Base-by-base conservation (phyloP, 2,797 vertebrate genomes). In the Chiroxiphia lanceolata region DNA sequence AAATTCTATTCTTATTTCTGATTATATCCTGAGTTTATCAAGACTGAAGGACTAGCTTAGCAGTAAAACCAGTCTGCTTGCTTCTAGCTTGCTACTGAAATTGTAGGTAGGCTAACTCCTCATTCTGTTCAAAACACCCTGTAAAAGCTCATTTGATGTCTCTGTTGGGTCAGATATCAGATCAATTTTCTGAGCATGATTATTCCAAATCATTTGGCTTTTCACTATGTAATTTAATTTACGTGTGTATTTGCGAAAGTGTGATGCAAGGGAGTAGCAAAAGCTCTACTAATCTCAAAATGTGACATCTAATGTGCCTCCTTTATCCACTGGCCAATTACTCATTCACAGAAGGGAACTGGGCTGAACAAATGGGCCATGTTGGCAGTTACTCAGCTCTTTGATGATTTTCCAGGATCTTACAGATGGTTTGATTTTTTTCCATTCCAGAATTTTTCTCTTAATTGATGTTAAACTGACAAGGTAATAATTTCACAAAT, bases 351-450 rank as follows among this genome's bases (percentile, higher is more conserved):
- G 85, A 82, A 95, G 72, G 65, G 67, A 95, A 47, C 33, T 54
- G 18, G 9, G 50, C 79, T 91, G 90, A 93, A 72, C 72, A 95
- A 96, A 94, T 93, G 63, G 70, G 61, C 81, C 27, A 8, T 76
- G 59, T 72, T 95, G 90, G 93, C 40, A 2, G 67, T 88, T 88
- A 83, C 50, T 93, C 77, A 88, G 47, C 61, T 86, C 79, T 95
- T 21, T 94, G 93, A 95, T 91, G 69, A 69, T 94, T 87, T 95
- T 96, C 93, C 91, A 95, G 72, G 76, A 88, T 47, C 31, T 86
- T 95, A 82, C 93, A 96, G 91, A 95, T 90, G 76, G 87, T 83
- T 93, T 88, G 53, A 61, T 72, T 72, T 83, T 83, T 93, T 81
- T 64, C 57, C 36, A 56, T 82, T 90, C 70, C 77, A 86, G 50